These are phyloP conservation scores for Tanypteryx hageni DNA, from an alignment of 2,888 invertebrate genomes.

Conservation along the genomic window DNA sequence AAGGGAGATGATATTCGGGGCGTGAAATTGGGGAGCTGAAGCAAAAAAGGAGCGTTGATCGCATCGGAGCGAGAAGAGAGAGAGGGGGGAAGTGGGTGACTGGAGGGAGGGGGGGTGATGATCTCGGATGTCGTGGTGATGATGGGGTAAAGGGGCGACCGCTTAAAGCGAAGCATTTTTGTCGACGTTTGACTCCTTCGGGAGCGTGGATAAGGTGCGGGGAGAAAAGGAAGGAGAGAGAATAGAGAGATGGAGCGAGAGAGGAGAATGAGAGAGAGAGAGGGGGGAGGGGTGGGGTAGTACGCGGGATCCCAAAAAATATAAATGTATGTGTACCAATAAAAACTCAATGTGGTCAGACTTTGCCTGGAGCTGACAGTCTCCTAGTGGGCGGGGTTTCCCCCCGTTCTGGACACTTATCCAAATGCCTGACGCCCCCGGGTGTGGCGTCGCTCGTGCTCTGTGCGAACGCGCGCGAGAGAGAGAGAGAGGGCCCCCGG, in stretches of 20 bases:
- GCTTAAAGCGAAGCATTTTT: neutral
- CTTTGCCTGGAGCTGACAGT: neutral
- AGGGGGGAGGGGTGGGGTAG: too few species aligned
- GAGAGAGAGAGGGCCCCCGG: too few species aligned
- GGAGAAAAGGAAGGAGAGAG: neutral
- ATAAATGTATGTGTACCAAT: neutral
- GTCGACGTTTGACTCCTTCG: neutral
- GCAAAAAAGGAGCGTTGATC: neutral
- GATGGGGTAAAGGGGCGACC: constrained; percentile 17
- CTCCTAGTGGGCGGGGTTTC: neutral
- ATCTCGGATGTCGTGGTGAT: neutral
- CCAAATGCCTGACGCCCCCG: neutral
- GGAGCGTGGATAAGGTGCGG: neutral
- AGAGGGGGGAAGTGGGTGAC: neutral
- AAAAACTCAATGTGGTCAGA: constrained; percentile 30
- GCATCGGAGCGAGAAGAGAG: neutral
- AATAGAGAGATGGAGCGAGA: neutral
- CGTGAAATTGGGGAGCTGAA: neutral
- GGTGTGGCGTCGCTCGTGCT: neutral
- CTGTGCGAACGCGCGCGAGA: neutral
- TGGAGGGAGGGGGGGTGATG: neutral
- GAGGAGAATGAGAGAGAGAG: neutral
- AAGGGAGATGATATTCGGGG: neutral
- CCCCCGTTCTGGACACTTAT: constrained; percentile 8
- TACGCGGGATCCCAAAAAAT: neutral